phyloP scores from a whole-genome alignment of 2,797 vertebrate genomes.

The Characodon lateralis region DNA sequence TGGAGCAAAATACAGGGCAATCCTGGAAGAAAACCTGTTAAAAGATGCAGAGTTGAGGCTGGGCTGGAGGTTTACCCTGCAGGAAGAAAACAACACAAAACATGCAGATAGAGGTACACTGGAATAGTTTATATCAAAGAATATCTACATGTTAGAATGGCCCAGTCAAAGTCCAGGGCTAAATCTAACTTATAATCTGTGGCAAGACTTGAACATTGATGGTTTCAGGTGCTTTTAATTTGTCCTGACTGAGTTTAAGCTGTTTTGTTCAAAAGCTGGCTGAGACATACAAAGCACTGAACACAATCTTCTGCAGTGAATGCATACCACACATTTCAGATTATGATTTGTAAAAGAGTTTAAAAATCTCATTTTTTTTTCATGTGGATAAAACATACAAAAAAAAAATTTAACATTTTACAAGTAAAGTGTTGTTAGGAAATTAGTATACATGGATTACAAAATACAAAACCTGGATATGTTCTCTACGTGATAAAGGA shows the following conservation, averaged over 20 bases:
- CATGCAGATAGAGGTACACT: not conserved
- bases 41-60: not conserved
- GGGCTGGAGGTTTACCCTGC: not conserved
- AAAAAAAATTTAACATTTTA: too few species aligned
- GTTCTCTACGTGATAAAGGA: not conserved
- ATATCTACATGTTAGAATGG: not conserved
- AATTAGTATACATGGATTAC: not conserved
- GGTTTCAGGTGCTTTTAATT: not conserved
- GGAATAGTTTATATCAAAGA: not conserved
- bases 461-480: not conserved
- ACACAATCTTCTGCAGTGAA: not conserved
- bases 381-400: too few species aligned
- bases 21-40: too few species aligned
- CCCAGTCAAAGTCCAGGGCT: not conserved
- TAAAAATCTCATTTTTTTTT: not conserved
- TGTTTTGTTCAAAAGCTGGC: not conserved
- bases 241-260: not conserved
- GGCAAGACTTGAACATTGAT: not conserved
- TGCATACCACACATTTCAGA: not conserved
- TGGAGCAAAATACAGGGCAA: too few species aligned
- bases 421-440: not conserved
- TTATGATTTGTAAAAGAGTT: not conserved
- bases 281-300: not conserved
- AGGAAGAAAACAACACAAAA: not conserved
- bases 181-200: not conserved